Evolutionary conservation across 1,140 invertebrate genomes (phyloP).

Genomic region (Musca domestica): DNA sequence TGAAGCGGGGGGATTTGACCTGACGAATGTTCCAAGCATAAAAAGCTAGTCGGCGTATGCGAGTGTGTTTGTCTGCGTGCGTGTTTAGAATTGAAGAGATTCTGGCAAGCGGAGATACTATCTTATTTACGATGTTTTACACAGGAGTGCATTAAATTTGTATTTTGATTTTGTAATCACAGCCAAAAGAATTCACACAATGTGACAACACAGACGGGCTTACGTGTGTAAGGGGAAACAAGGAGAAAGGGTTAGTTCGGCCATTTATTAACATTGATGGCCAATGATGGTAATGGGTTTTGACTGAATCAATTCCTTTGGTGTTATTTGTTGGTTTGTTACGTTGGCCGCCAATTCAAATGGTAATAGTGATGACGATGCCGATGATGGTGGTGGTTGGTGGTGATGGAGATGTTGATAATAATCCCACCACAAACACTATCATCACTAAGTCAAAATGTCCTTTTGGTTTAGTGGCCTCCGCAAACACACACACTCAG

Average conservation of each 20-base stretch:
- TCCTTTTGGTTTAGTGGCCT: conserved; percentile 4
- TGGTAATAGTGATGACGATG: too few species aligned
- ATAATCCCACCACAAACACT: conserved; percentile 18
- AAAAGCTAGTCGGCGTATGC: not conserved
- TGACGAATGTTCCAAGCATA: not conserved
- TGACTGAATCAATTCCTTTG: conserved; percentile 22
- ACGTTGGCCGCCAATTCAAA: not conserved
- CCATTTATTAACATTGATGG: conserved; percentile 16
- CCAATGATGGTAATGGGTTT: conserved; percentile 20
- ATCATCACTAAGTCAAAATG: conserved; percentile 10
- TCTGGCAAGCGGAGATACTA: conserved; percentile 11
- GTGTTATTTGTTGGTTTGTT: conserved; percentile 10
- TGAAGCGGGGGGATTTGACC: too few species aligned
- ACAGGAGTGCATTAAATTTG: conserved; percentile 24
- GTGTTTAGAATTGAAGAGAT: not conserved
- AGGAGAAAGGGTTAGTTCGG: too few species aligned
- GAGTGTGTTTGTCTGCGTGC: not conserved
- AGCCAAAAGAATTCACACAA: not conserved
- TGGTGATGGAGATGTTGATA: too few species aligned
- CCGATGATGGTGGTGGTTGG: not conserved
- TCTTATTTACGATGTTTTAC: conserved; percentile 23
- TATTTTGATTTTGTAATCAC: conserved; percentile 24
- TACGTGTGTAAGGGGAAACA: too few species aligned
- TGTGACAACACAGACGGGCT: not conserved
- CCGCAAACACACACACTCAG: not conserved